phyloP scores from a whole-genome alignment of 2,113 vertebrate genomes.

The Panthera leo region DNA sequence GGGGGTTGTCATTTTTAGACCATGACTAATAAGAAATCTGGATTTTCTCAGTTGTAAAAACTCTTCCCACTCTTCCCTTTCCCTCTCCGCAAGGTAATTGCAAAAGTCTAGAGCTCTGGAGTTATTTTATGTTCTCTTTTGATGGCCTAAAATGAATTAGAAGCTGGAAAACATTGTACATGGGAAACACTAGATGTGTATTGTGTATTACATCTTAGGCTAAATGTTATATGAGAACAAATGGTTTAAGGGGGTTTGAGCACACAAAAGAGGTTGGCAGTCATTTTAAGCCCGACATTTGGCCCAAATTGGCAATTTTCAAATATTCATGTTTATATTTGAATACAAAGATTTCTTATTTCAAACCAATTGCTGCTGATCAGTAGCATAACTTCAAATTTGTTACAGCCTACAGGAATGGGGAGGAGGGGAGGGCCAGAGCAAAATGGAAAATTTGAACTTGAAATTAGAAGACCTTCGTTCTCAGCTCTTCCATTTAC shows the following conservation, averaged over 20 bases:
- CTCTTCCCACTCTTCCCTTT: conserved; percentile 74
- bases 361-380: conserved; percentile 77
- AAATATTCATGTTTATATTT: conserved; percentile 78
- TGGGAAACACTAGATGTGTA: conserved; percentile 68
- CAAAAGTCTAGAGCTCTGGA: conserved; percentile 72
- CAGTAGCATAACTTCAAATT: conserved; percentile 76
- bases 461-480: neutral
- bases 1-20: conserved; percentile 77
- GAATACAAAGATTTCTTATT: conserved; percentile 79
- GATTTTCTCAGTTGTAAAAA: conserved; percentile 77
- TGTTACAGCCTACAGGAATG: conserved; percentile 50
- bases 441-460: conserved; percentile 47
- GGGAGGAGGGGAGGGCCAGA: neutral
- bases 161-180: conserved; percentile 76
- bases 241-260: conserved; percentile 67
- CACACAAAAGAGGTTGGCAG: conserved; percentile 72
- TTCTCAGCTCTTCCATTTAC: neutral
- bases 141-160: conserved; percentile 76
- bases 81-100: conserved; percentile 71
- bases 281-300: conserved; percentile 74
- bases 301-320: conserved; percentile 76
- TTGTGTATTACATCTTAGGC: conserved; percentile 71
- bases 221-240: conserved; percentile 75
- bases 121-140: conserved; percentile 74
- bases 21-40: conserved; percentile 79